These are phyloP conservation scores for Drosophila melanogaster DNA, from an alignment of 1,140 invertebrate genomes.

Conservation along the genomic window DNA sequence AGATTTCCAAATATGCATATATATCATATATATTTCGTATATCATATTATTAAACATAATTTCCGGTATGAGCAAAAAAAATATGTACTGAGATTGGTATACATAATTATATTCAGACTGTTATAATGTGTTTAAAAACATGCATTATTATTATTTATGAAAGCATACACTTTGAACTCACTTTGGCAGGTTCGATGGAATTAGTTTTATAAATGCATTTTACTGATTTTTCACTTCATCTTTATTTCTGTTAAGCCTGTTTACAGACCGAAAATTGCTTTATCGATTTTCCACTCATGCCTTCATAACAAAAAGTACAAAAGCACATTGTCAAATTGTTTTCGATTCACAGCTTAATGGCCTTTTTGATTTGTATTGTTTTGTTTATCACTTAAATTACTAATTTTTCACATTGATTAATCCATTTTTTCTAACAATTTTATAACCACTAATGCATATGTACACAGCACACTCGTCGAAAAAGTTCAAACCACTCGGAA, in stretches of 20 bases:
- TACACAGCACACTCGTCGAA: slow-evolving; percentile 46
- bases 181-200: slow-evolving; percentile 8
- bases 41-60: background rate
- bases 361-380: slow-evolving; percentile 2
- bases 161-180: slow-evolving; percentile 1
- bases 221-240: slow-evolving; percentile 31
- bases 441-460: slow-evolving; percentile 42
- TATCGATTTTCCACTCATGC: slow-evolving; percentile 36
- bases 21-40: no score
- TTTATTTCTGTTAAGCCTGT: slow-evolving; percentile 42
- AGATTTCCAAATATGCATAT: no score
- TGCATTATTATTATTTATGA: background rate
- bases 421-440: slow-evolving; percentile 35
- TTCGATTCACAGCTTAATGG: slow-evolving; percentile 11
- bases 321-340: background rate
- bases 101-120: background rate
- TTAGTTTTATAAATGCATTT: slow-evolving; percentile 17
- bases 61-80: background rate
- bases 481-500: slow-evolving; percentile 34
- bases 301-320: slow-evolving; percentile 22
- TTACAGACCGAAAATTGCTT: slow-evolving; percentile 32
- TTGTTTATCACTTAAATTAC: slow-evolving; percentile 2
- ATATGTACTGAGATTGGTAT: background rate
- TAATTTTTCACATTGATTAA: slow-evolving; percentile 18
- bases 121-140: background rate